Base-by-base conservation (phyloP, 2,888 invertebrate species). In the Torymus aiolomorphi region DNA sequence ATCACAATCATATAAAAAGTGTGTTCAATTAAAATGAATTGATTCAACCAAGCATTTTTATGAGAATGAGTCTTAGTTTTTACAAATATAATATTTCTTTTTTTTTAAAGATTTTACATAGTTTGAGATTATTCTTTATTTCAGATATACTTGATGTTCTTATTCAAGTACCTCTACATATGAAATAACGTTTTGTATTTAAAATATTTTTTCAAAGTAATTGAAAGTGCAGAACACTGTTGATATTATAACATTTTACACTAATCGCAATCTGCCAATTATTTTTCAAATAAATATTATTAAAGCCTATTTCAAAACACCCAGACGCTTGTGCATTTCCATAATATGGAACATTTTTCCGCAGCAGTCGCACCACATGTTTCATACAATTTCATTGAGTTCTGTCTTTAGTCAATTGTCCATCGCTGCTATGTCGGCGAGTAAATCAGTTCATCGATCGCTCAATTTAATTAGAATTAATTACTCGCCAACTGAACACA, bases 321-420 rank as follows among this genome's bases (percentile, higher is more conserved):
- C 31, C 16, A 78, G 63, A 63, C 12, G 57, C 18, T 69, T 78
- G 73, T 69, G 74, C 74, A 62, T n/a, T 73, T 63, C 57, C 56
- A 62, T 49, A n/a, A 24, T 24, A 78, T 62, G 56, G 65, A 67
- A 77, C 24, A 49, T 31, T 14, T 59, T 42, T 31, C 24, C 14
- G 11, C 13, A 62, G 10, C 52, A 59, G 16, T 18, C 52, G 56
- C 70, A 63, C 61, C 20, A 42, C 42, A 61, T 67, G 24, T 49
- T 13, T 70, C 24, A 12, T 56, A 62, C 1, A 62, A 18, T 76
- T 52, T 42, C 24, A 11, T 65, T 72, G 18, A 66, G 8, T 54
- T 66, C n/a, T 56, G 5, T 65, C 66, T 59, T 77, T 20, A 20
- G 1, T 69, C 11, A 62, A 65, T 72, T 71, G 56, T 56, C 31